Conservation (phyloP, 2,888 invertebrate genomes). For the Polylopha cassiicola region DNA sequence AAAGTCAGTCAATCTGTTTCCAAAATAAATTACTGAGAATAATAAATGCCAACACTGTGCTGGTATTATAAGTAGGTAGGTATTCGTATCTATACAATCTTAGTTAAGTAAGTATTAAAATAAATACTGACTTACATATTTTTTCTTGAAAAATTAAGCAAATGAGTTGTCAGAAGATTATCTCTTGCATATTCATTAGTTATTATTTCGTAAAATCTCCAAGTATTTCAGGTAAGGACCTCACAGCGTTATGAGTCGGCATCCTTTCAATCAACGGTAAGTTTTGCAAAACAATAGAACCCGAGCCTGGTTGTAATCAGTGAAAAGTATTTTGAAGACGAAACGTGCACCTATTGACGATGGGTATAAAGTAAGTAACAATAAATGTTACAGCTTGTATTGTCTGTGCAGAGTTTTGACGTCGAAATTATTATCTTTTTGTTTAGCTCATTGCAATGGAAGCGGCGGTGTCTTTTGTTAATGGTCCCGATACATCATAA, state of each 20-base stretch:
- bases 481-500: constrained; percentile 30
- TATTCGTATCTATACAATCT: too few relatives aligned
- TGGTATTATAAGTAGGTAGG: not conserved
- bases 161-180: constrained; percentile 28
- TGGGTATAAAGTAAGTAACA: constrained; percentile 41
- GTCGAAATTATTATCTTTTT: constrained; percentile 42
- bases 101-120: not conserved
- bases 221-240: constrained; percentile 43
- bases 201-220: constrained; percentile 24
- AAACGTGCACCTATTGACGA: constrained; percentile 33
- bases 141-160: constrained; percentile 10
- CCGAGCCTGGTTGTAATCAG: constrained; percentile 38
- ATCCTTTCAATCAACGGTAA: constrained; percentile 40
- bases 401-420: constrained; percentile 42
- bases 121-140: not conserved
- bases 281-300: constrained; percentile 44
- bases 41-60: constrained; percentile 9
- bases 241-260: constrained; percentile 44
- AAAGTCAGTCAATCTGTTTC: constrained; percentile 18
- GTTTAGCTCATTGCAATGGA: constrained; percentile 35
- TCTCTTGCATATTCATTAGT: constrained; percentile 42
- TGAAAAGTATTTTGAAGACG: constrained; percentile 32
- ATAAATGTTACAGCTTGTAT: constrained; percentile 56
- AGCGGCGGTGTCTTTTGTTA: constrained; percentile 42
- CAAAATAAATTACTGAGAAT: constrained; percentile 12